These are phyloP conservation scores for Syrphus vitripennis DNA, from an alignment of 2,888 invertebrate genomes.

Conservation along the genomic window DNA sequence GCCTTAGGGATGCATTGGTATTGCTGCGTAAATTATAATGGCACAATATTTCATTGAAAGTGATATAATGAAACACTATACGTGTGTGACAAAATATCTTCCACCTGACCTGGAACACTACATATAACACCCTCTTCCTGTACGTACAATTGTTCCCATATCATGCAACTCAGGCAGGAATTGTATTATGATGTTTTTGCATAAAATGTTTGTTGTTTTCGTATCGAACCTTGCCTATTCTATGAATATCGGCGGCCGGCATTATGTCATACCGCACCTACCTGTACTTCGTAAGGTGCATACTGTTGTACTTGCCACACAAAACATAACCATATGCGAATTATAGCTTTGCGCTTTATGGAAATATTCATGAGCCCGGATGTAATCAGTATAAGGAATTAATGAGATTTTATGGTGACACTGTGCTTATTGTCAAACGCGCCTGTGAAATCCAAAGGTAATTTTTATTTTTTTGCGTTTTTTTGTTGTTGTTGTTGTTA, in stretches of 20 bases:
- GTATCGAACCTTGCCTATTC: not conserved
- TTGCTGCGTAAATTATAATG: not conserved
- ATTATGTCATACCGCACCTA: not conserved
- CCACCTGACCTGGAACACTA: conserved; percentile 35
- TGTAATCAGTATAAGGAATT: conserved; percentile 69
- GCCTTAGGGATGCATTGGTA: not conserved
- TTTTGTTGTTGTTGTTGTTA: not conserved
- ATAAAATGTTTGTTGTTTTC: conserved; percentile 23
- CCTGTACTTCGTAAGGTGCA: not conserved
- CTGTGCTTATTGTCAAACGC: conserved; percentile 59
- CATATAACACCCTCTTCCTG: no score
- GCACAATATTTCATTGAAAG: conserved; percentile 22
- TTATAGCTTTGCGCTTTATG: conserved; percentile 19
- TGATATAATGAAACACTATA: conserved; percentile 55
- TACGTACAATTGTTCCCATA: not conserved
- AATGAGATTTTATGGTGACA: conserved; percentile 67
- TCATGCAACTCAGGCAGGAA: not conserved
- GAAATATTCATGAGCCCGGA: conserved; percentile 57
- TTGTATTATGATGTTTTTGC: conserved; percentile 46
- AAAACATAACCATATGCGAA: not conserved
- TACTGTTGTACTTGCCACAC: not conserved
- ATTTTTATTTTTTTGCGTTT: not conserved
- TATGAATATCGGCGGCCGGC: not conserved
- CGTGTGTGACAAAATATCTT: conserved; percentile 43
- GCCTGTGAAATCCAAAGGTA: conserved; percentile 16